These are phyloP conservation scores for Centropus bengalensis DNA, from an alignment of 2,113 vertebrate genomes.

Conservation along the genomic window DNA sequence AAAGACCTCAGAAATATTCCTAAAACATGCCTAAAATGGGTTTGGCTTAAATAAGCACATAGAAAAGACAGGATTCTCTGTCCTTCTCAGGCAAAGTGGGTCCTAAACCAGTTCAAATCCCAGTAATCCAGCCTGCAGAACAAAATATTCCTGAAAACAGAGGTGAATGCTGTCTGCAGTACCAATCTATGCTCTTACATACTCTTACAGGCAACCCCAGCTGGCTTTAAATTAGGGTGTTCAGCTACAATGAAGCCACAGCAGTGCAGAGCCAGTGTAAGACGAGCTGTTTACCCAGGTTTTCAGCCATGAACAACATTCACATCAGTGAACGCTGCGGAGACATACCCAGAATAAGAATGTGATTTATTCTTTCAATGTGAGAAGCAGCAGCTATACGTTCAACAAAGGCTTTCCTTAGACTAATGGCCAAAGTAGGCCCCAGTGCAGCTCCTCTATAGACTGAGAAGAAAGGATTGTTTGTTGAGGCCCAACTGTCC, in stretches of 20 bases:
- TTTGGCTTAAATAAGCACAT: neutral
- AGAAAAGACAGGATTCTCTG: neutral
- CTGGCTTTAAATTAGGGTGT: constrained; percentile 16
- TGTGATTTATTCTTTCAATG: constrained; percentile 65
- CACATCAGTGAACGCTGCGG: constrained; percentile 44
- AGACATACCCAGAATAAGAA: constrained; percentile 67
- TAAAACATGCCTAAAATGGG: neutral
- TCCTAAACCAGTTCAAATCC: neutral
- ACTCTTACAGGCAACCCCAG: neutral
- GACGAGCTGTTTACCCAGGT: constrained; percentile 53
- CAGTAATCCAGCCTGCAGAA: neutral
- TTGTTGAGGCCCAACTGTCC: constrained; percentile 61
- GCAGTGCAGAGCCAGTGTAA: neutral
- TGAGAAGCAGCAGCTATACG: constrained; percentile 65
- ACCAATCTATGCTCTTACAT: neutral
- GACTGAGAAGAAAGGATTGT: constrained; percentile 63
- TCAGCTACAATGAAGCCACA: neutral
- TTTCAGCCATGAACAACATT: constrained; percentile 58
- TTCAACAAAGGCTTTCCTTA: constrained; percentile 64
- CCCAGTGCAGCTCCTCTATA: constrained; percentile 38
- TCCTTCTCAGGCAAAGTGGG: neutral
- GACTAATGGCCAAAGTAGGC: constrained; percentile 61
- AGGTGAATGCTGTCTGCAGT: neutral
- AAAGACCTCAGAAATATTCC: neutral
- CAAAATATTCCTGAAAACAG: neutral